These are phyloP conservation scores for Babyrousa celebensis DNA, from an alignment of 2,797 vertebrate species.

Conservation along the genomic window DNA sequence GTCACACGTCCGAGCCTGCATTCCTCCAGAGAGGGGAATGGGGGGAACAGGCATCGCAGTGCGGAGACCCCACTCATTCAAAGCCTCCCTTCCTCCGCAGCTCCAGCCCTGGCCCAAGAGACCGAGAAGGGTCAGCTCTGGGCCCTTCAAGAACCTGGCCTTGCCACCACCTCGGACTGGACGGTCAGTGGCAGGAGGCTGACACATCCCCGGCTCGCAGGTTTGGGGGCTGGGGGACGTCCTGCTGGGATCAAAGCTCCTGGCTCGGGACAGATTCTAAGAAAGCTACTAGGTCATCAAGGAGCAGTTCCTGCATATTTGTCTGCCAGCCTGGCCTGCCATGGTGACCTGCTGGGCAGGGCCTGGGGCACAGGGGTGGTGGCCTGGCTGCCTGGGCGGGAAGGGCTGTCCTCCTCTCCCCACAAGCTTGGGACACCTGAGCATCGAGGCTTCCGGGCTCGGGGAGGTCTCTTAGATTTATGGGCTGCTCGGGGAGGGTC, in stretches of 20 bases:
- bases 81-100: neutral
- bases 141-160: neutral
- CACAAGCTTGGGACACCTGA: neutral
- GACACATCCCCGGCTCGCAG: neutral
- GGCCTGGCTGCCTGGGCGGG: neutral
- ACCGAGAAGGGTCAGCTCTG: neutral
- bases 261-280: neutral
- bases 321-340: neutral
- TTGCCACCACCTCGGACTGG: neutral
- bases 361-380: neutral
- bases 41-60: rapidly evolving
- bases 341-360: neutral
- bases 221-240: neutral
- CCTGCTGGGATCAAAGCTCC: neutral
- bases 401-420: neutral
- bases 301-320: neutral
- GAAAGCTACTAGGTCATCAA: neutral
- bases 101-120: neutral
- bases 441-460: constrained; percentile 36
- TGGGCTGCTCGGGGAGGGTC: neutral
- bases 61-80: neutral
- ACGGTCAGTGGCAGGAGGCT: neutral
- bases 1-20: neutral
- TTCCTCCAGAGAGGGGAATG: no score
- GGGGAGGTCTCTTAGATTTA: constrained; percentile 71